Evolutionary conservation across 2,888 invertebrate genomes (phyloP).

Genomic region (Drosophila gaucha): DNA sequence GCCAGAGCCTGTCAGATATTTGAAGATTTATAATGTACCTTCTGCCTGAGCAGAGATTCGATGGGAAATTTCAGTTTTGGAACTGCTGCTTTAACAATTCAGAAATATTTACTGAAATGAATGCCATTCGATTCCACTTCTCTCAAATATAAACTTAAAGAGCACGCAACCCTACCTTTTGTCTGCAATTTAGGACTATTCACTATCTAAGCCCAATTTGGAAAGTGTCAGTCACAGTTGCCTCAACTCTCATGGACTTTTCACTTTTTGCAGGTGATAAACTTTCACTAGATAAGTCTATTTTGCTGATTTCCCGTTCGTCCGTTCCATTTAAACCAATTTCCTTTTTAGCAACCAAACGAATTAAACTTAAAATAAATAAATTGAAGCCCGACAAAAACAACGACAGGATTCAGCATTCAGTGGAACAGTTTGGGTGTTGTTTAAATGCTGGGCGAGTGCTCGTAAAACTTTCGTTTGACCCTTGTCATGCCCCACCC

Average conservation of each 20-base stretch:
- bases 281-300: slow-evolving; percentile 56
- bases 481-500: slow-evolving; percentile 63
- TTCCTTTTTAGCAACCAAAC: slow-evolving; percentile 57
- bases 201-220: slow-evolving; percentile 15
- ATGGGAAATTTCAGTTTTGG: neutral
- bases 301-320: slow-evolving; percentile 19
- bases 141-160: slow-evolving; percentile 1
- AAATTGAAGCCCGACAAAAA: slow-evolving; percentile 36
- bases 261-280: slow-evolving; percentile 53
- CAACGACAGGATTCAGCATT: slow-evolving; percentile 29
- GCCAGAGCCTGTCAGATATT: slow-evolving; percentile 40
- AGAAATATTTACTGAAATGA: neutral
- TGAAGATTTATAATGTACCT: slow-evolving; percentile 53
- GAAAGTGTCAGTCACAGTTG: slow-evolving; percentile 43
- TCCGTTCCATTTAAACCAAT: slow-evolving; percentile 60
- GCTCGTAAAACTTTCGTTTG: slow-evolving; percentile 69
- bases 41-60: slow-evolving; percentile 22
- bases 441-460: slow-evolving; percentile 60
- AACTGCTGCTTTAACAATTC: neutral
- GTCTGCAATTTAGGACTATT: slow-evolving; percentile 4
- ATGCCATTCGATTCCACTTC: too few relatives aligned
- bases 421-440: slow-evolving; percentile 40
- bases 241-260: slow-evolving; percentile 14
- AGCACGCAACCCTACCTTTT: neutral
- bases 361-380: slow-evolving; percentile 75